Percentiles rank a stretch among this genome's conserved stretches.
These are phyloP conservation scores for Spongia lamella DNA, from an alignment of 37 sponge, comb jelly and placozoan genomes.

Conservation along the genomic window DNA sequence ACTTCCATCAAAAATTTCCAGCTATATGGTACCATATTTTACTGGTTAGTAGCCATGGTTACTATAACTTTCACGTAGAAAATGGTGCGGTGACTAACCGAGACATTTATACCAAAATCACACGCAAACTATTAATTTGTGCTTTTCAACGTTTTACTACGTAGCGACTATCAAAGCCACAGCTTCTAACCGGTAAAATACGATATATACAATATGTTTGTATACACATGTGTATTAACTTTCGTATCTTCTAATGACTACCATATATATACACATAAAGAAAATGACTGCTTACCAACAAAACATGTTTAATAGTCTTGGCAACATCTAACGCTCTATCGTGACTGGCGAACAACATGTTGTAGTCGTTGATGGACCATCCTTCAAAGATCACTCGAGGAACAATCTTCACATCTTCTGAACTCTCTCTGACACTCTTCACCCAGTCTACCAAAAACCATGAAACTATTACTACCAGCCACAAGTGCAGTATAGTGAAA, in stretches of 20 bases:
- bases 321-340: slow-evolving; percentile 36
- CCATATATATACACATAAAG: neutral
- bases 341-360: slow-evolving; percentile 52
- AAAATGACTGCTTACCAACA: slow-evolving; percentile 38
- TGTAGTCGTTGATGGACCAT: slow-evolving; percentile 75
- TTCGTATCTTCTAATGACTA: neutral
- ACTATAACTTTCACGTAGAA: too few species aligned
- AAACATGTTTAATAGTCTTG: slow-evolving; percentile 14
- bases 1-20: too few species aligned
- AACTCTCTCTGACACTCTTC: slow-evolving; percentile 60
- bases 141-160: too few species aligned
- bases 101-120: too few species aligned
- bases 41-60: too few species aligned
- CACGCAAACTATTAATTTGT: too few species aligned
- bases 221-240: neutral
- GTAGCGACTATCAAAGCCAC: too few species aligned
- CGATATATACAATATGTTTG: neutral
- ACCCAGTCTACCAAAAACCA: slow-evolving; percentile 71
- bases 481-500: neutral
- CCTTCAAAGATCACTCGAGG: slow-evolving; percentile 92
- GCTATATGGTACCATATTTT: too few species aligned
- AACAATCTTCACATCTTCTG: slow-evolving; percentile 58
- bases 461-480: neutral
- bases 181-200: too few species aligned
- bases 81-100: too few species aligned